Conservation (phyloP, 92 coral and sea anemone genomes). For the Anthopleura xanthogrammica region DNA sequence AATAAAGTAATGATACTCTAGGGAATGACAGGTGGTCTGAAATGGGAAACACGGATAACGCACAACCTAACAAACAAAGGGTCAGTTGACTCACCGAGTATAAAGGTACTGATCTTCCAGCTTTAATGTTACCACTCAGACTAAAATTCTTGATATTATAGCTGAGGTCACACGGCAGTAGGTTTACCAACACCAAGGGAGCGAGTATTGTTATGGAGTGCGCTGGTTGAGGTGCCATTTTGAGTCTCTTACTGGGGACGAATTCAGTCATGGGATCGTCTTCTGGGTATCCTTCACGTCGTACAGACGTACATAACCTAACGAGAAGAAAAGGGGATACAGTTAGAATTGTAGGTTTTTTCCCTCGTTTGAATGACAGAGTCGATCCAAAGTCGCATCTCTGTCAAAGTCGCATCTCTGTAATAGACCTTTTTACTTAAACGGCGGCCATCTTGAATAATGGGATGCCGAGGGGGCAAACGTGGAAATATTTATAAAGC, state of each 20-base stretch:
- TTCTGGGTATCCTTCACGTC: slow-evolving; percentile 91
- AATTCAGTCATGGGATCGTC: slow-evolving; percentile 50
- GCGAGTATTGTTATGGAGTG: slow-evolving; percentile 90
- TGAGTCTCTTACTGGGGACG: slow-evolving; percentile 20
- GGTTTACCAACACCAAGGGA: slow-evolving; percentile 86
- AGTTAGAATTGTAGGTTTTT: too few species aligned
- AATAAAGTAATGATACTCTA: too few species aligned
- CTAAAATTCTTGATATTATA: slow-evolving; percentile 66
- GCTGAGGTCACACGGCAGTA: slow-evolving; percentile 85
- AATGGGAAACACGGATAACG: too few species aligned
- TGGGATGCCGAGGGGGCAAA: too few species aligned
- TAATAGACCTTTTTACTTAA: too few species aligned
- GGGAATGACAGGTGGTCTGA: too few species aligned
- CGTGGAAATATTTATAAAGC: too few species aligned
- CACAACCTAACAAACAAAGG: too few species aligned
- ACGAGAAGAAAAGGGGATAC: background rate
- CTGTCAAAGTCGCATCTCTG: too few species aligned
- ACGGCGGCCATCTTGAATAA: too few species aligned
- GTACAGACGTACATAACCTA: slow-evolving; percentile 88
- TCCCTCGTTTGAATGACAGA: too few species aligned
- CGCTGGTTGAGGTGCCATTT: slow-evolving; percentile 77
- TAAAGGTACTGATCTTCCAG: slow-evolving; percentile 85
- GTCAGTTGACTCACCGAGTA: slow-evolving; percentile 60
- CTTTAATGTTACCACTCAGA: slow-evolving; percentile 79
- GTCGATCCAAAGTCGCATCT: too few species aligned